phyloP scores from a whole-genome alignment of 2,113 vertebrate genomes.

The Panthera tigris region DNA sequence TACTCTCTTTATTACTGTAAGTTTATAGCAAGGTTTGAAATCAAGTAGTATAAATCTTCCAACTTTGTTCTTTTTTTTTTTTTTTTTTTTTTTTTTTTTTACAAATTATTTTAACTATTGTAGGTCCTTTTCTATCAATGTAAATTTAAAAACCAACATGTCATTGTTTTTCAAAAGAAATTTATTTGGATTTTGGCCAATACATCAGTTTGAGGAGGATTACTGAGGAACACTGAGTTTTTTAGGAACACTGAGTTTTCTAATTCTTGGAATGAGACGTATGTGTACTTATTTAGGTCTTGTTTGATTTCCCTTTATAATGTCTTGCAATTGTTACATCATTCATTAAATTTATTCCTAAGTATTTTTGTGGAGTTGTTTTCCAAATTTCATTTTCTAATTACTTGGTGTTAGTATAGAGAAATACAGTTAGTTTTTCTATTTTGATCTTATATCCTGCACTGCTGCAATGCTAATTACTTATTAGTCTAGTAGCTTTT shows the following conservation, averaged over 20 bases:
- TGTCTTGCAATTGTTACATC: not conserved
- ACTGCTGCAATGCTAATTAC: not conserved
- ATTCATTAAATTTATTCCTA: conserved; percentile 31
- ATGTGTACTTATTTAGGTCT: not conserved
- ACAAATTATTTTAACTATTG: conserved; percentile 36
- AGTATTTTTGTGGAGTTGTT: conserved; percentile 32
- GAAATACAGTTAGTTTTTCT: not conserved
- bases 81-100: not conserved
- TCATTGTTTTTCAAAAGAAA: not conserved
- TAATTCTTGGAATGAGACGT: not conserved
- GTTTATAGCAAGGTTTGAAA: not conserved
- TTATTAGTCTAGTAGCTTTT: not conserved
- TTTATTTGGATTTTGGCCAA: conserved; percentile 28
- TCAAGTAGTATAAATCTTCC: not conserved
- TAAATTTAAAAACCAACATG: conserved; percentile 35
- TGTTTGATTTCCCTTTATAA: conserved; percentile 17
- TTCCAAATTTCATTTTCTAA: conserved; percentile 27
- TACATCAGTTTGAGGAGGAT: not conserved
- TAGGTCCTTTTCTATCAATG: not conserved
- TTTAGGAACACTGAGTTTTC: not conserved
- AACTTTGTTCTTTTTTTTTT: conserved; percentile 6
- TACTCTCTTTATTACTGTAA: not conserved
- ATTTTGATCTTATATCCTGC: not conserved
- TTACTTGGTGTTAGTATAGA: not conserved
- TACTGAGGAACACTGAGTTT: not conserved